phyloP scores from a whole-genome alignment of 2,797 vertebrate genomes.

The Notoglanidium macrostoma region DNA sequence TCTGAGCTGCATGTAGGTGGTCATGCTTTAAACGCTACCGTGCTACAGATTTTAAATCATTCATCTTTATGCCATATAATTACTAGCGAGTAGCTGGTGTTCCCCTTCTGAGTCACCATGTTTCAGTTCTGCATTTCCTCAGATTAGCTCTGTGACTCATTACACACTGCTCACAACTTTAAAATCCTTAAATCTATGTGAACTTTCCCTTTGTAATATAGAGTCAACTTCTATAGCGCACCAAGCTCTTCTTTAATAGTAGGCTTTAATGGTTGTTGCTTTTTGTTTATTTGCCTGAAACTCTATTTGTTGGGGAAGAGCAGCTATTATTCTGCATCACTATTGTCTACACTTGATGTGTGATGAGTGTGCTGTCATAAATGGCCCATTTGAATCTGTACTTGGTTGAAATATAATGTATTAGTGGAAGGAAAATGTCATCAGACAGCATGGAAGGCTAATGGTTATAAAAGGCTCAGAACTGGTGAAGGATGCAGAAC shows the following conservation, averaged over 20 bases:
- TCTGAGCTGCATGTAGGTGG: background rate
- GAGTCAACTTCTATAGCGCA: background rate
- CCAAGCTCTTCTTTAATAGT: background rate
- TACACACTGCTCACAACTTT: slow-evolving; percentile 13
- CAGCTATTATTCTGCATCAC: background rate
- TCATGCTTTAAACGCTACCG: background rate
- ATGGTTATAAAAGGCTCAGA: slow-evolving; percentile 62
- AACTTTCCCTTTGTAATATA: background rate
- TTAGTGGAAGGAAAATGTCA: slow-evolving; percentile 36
- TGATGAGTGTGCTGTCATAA: slow-evolving; percentile 10
- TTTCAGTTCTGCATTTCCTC: slow-evolving; percentile 55
- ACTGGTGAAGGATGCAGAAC: slow-evolving; percentile 57
- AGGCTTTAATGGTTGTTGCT: background rate
- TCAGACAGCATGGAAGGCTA: slow-evolving; percentile 21
- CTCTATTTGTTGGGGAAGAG: background rate
- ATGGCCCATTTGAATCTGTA: slow-evolving; percentile 1
- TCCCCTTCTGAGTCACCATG: slow-evolving; percentile 51
- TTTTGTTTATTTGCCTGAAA: background rate
- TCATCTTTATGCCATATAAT: slow-evolving; percentile 29
- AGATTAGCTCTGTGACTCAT: slow-evolving; percentile 39
- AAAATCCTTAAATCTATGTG: slow-evolving; percentile 2
- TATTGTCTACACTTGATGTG: background rate
- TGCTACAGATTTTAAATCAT: background rate
- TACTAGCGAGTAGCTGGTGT: slow-evolving; percentile 31
- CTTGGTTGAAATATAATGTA: slow-evolving; percentile 7